phyloP scores from a whole-genome alignment of 2,797 vertebrate species.

The Falco rusticolus region DNA sequence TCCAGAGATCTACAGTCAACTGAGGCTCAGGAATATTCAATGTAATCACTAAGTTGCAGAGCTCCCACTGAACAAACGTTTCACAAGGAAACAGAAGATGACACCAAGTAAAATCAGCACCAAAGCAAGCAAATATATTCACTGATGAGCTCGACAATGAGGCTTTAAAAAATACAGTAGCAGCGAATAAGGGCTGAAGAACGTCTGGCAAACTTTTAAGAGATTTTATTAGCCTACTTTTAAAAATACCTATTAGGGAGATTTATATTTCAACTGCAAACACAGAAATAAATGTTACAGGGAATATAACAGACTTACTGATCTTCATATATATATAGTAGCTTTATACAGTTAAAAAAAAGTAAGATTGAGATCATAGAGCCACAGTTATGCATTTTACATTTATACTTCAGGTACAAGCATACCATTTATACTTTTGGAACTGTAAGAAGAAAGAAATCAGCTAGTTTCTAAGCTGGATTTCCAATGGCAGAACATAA shows the following conservation, averaged over 20 bases:
- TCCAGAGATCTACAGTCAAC: neutral
- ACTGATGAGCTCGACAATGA: neutral
- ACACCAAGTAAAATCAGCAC: neutral
- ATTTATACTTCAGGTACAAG: neutral
- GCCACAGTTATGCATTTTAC: neutral
- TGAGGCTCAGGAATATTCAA: neutral
- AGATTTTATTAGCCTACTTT: neutral
- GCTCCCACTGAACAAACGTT: neutral
- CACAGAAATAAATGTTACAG: neutral
- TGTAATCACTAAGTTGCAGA: neutral
- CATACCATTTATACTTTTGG: neutral
- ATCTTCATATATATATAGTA: neutral
- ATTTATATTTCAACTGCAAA: neutral
- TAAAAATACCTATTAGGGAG: neutral
- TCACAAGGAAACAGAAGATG: neutral
- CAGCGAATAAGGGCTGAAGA: neutral
- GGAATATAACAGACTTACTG: neutral
- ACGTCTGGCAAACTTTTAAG: neutral
- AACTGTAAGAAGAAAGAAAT: neutral
- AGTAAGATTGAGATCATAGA: neutral
- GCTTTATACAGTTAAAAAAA: neutral
- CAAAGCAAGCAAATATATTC: neutral
- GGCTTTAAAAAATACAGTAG: neutral
- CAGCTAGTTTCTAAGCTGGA: neutral
- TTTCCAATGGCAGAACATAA: neutral